Base-by-base conservation (phyloP, 1,140 invertebrate species). In the Apocrypta bakeri region DNA sequence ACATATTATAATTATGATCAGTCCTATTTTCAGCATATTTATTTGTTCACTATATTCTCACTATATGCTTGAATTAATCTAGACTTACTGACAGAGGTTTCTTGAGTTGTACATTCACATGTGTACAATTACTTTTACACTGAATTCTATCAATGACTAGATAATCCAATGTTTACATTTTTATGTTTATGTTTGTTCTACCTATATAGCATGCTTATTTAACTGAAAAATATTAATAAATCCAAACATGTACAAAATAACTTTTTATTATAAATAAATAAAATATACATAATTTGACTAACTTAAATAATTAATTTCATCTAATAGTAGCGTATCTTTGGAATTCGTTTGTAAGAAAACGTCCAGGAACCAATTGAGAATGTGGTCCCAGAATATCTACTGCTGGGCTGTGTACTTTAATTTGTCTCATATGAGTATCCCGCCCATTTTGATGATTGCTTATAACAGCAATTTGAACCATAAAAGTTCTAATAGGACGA, bases 371-470 rank as follows among this genome's bases (percentile, higher is more conserved):
- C 85, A 96, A 95, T 31, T 96, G 92, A 12, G 95, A 94, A 85
- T 96, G 94, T 81, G 95, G 94, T 76, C 95, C 94, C 27, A 93
- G 90, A 79, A 91, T 89, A 83, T 95, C 94, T 89, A 98, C 95
- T 12, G 97, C 95, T 0, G 98, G 98, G 63, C 98, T 98, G 90
- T 99, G 97, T 71, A 99, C 96, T 92, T 98, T 98, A 69, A 99
- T 99, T 91, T 99, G 98, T 71, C 99, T 94, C 93, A 99, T 97
- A 90, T 99, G 99, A 11, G 98, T 99, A 88, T 99, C 99, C 78
- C 99, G 91, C 21, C 99, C 99, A 93, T 99, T 99, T 91, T 99
- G 99, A 92, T 99, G 98, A 92, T 99, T 99, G 81, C 97, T 98
- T 17, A 99, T 94, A 0, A 98, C 96, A n/a, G 98, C 97, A 87